Evolutionary conservation across 2,888 invertebrate genomes (phyloP), one percentile per base, ranked within the genome.

Genomic region (Drosophila paranaensis): DNA sequence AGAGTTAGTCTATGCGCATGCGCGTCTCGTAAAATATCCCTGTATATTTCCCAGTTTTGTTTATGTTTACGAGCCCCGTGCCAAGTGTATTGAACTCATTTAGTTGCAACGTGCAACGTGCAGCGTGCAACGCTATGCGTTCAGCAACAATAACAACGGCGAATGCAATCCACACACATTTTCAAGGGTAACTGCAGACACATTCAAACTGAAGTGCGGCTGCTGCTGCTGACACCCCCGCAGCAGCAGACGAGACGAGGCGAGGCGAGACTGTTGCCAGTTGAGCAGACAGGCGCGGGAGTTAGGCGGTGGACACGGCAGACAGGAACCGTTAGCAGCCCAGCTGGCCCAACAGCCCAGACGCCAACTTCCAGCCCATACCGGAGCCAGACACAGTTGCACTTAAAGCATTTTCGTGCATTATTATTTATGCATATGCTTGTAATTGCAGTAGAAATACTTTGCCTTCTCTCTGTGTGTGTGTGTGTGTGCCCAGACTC

Each of bases 121-220:
- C 48, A 48, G 11, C 30, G 73, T 71, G 68, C 76, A 73, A 76
- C 73, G 76, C 77, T 64, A 75, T 86, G 79, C 82, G 73, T 20
- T 56, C 33, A 50, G 40, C 67, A 71, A 62, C 63, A 69, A 55
- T 66, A 69, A 65, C 70, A 43, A 61, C 60, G 62, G 60, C 46
- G 69, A 65, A 45, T 67, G 80, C 62, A 64, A 57, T 45, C 53
- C 50, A 48, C 43, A 48, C 40, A 79, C 65, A 79, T 81, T 89
- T 89, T 89, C 88, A 89, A 89, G 88, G 88, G 88, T 89, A 89
- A 90, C 87, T 84, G 86, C 86, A 86, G 86, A 86, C 86, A 84
- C 78, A 87, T 89, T 84, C 66, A 77, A 72, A 54, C 73, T 86
- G 82, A 86, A 86, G 85, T 54, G 54, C 54, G 54, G 39, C 53